These are phyloP conservation scores for Xenopus petersii DNA, from an alignment of 2,797 vertebrate genomes.

Conservation along the genomic window DNA sequence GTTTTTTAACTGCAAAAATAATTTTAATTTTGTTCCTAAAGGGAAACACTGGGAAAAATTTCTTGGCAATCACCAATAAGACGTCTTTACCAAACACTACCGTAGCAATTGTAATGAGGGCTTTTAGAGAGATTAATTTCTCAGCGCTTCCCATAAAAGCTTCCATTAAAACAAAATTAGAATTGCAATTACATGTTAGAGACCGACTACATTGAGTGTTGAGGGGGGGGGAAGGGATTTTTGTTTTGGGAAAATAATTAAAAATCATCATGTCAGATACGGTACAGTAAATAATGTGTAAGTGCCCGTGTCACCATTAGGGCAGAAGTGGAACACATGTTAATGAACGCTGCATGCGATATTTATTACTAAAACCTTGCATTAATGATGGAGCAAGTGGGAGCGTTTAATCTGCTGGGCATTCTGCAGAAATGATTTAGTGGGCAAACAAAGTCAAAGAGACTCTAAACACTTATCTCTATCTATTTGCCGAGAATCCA, in stretches of 20 bases:
- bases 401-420: no score
- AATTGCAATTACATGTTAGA: conserved; percentile 29
- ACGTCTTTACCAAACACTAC: conserved; percentile 13
- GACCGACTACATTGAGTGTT: not conserved
- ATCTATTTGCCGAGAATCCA: no score
- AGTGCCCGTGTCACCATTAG: not conserved
- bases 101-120: conserved; percentile 27
- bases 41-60: not conserved
- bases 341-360: not conserved
- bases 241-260: conserved; percentile 17
- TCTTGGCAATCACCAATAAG: conserved; percentile 23
- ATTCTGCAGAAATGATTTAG: no score
- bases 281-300: conserved; percentile 6
- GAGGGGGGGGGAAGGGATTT: not conserved
- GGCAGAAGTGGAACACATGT: not conserved
- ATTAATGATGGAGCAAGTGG: no score
- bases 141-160: conserved; percentile 27
- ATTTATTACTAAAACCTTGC: no score
- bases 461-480: no score
- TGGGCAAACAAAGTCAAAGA: no score
- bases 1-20: not conserved
- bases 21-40: not conserved
- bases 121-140: conserved; percentile 43
- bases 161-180: conserved; percentile 42
- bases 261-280: conserved; percentile 2